These are phyloP conservation scores for Lagenorhynchus albirostris DNA, from an alignment of 2,113 vertebrate species.

Conservation along the genomic window DNA sequence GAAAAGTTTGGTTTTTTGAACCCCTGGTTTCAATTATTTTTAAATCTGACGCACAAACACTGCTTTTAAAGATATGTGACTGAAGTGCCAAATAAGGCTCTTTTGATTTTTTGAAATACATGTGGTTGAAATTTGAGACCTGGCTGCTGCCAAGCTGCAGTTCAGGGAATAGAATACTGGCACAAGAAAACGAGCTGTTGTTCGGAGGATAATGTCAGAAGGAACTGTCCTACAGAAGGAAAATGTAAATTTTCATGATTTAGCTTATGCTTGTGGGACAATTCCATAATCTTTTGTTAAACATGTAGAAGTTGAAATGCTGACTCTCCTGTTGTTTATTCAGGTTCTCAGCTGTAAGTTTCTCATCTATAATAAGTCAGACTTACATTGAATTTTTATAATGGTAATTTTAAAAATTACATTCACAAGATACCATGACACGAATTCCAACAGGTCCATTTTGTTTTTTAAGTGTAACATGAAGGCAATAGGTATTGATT, in stretches of 20 bases:
- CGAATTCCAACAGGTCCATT: background rate
- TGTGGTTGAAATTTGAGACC: slow-evolving; percentile 98
- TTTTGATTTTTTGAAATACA: slow-evolving; percentile 94
- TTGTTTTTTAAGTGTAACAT: background rate
- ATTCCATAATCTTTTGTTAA: slow-evolving; percentile 78
- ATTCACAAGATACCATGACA: background rate
- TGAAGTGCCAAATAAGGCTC: slow-evolving; percentile 87
- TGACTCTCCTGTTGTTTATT: slow-evolving; percentile 62
- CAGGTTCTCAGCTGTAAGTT: slow-evolving; percentile 29
- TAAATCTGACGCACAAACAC: slow-evolving; percentile 87
- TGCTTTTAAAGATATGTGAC: slow-evolving; percentile 88
- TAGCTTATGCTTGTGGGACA: slow-evolving; percentile 69
- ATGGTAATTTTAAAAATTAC: background rate
- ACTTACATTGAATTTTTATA: background rate
- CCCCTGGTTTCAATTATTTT: slow-evolving; percentile 88
- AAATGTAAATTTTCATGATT: slow-evolving; percentile 78
- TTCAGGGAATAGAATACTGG: slow-evolving; percentile 87
- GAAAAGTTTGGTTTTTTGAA: slow-evolving; percentile 80
- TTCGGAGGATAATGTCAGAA: slow-evolving; percentile 84
- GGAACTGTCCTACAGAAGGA: slow-evolving; percentile 78
- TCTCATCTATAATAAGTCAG: background rate
- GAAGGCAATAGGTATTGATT: background rate
- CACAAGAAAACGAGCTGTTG: slow-evolving; percentile 92
- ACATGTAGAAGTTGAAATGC: slow-evolving; percentile 65
- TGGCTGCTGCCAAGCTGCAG: slow-evolving; percentile 92